Evolutionary conservation across 1,140 invertebrate genomes (phyloP).

Genomic region (Diprion similis): DNA sequence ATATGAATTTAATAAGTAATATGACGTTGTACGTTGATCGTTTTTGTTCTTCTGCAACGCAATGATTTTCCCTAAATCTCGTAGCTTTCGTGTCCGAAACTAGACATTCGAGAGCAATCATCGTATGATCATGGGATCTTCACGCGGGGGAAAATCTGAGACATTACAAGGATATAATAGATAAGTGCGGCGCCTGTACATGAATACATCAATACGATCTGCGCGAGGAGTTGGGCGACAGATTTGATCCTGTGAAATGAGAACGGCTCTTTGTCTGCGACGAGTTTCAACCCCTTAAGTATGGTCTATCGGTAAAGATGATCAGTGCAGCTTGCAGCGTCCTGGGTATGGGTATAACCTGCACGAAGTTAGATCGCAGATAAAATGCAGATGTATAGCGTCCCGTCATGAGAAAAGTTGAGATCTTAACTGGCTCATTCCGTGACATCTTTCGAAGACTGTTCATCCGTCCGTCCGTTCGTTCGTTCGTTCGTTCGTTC

Average conservation of each 20-base stretch:
- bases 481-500: slow-evolving; percentile 10
- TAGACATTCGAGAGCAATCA: no score
- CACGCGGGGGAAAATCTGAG: no score
- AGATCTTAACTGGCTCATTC: slow-evolving; percentile 53
- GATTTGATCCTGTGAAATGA: slow-evolving; percentile 5
- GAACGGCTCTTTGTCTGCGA: neutral
- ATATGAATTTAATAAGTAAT: neutral
- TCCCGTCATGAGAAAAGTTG: slow-evolving; percentile 24
- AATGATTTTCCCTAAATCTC: no score
- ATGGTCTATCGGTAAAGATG: slow-evolving; percentile 14
- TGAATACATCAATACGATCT: no score
- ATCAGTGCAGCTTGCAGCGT: neutral
- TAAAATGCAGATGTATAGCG: slow-evolving; percentile 1
- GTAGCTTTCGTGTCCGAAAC: no score
- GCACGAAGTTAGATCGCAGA: neutral
- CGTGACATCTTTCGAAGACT: slow-evolving; percentile 22
- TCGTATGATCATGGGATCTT: no score
- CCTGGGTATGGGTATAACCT: neutral
- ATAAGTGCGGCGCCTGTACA: no score
- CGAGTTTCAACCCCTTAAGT: slow-evolving; percentile 7
- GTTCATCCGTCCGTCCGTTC: slow-evolving; percentile 11
- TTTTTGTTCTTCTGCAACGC: neutral
- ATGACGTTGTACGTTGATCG: neutral
- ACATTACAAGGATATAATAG: no score
- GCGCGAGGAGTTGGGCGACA: neutral